phyloP scores from a whole-genome alignment of 2,113 vertebrate genomes.

The Syrmaticus mikado region DNA sequence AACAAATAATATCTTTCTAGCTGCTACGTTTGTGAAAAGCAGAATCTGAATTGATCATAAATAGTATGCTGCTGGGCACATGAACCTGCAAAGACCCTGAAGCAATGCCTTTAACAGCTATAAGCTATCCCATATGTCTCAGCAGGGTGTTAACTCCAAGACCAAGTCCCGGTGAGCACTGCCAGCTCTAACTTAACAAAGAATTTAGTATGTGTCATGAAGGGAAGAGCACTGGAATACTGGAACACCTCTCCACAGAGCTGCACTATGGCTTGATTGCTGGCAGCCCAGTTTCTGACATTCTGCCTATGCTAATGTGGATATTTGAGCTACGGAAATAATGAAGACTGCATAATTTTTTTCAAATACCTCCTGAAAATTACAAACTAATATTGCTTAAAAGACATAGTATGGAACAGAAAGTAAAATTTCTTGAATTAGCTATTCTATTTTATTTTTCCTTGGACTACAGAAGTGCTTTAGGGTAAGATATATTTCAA shows the following conservation, averaged over 20 bases:
- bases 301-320: not conserved
- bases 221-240: not conserved
- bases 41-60: not conserved
- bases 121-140: not conserved
- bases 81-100: not conserved
- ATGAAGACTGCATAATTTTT: not conserved
- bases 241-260: not conserved
- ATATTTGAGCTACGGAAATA: not conserved
- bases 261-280: not conserved
- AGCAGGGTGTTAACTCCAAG: not conserved
- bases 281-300: not conserved
- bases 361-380: not conserved
- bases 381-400: not conserved
- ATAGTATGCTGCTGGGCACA: not conserved
- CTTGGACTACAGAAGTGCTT: not conserved
- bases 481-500: constrained; percentile 43
- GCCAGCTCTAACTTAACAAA: not conserved
- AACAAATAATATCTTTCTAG: not conserved
- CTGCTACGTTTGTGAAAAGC: not conserved
- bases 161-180: not conserved
- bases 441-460: constrained; percentile 44
- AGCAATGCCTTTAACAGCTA: not conserved
- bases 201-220: not conserved
- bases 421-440: constrained; percentile 8
- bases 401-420: not conserved